Conservation (phyloP, 2,797 vertebrate genomes). For the Mus caroli region DNA sequence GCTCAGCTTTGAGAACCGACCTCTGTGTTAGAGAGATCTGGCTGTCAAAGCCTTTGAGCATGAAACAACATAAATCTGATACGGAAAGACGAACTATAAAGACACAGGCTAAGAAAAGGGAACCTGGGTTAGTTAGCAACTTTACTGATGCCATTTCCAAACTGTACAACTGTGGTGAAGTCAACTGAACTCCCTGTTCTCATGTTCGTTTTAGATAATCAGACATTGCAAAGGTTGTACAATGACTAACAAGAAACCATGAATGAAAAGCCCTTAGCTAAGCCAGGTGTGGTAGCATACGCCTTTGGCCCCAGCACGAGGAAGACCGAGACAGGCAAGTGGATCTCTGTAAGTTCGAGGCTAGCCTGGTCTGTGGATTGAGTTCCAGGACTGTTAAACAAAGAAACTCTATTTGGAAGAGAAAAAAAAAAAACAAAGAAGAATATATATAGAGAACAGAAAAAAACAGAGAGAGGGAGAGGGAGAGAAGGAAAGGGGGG, state of each 20-base stretch:
- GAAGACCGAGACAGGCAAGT: neutral
- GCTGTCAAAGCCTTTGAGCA: neutral
- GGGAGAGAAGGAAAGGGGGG: rapidly evolving
- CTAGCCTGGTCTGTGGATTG: neutral
- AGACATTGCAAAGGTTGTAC: neutral
- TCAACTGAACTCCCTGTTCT: neutral
- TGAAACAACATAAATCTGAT: neutral
- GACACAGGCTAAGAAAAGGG: neutral
- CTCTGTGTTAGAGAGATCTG: neutral
- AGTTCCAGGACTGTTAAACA: neutral
- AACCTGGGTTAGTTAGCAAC: neutral
- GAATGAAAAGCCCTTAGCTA: conserved; percentile 42
- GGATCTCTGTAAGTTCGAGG: neutral
- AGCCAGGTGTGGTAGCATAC: neutral
- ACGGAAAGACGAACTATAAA: neutral
- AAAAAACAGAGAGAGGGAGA: too few species aligned
- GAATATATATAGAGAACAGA: too few species aligned
- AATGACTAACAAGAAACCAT: neutral
- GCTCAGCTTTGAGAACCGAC: neutral
- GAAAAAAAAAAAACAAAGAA: too few species aligned
- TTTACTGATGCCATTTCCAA: neutral
- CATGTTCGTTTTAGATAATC: neutral
- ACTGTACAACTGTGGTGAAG: neutral
- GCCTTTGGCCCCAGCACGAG: neutral
- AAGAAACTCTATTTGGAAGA: neutral